Conservation (phyloP, 2,113 vertebrate species). For the Tragelaphus strepsiceros region DNA sequence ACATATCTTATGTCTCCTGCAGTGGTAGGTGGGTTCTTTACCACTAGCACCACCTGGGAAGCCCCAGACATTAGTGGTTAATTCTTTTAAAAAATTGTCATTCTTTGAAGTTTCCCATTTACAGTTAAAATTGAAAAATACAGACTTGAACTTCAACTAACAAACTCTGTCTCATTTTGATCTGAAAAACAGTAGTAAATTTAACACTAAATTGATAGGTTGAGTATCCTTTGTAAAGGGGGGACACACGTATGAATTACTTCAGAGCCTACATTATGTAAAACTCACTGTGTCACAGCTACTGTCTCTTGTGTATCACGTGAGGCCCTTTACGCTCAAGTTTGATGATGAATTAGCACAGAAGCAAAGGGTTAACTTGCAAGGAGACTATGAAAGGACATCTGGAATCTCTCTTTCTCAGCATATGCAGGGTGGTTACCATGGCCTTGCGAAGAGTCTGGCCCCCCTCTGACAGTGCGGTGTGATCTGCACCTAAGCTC, state of each 20-base stretch:
- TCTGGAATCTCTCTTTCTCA: fast-evolving
- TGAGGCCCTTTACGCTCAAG: fast-evolving
- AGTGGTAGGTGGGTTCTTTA: neutral
- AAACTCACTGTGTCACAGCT: neutral
- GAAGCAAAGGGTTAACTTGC: too few relatives aligned
- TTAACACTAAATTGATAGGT: fast-evolving
- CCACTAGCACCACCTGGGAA: neutral
- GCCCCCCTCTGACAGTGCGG: fast-evolving
- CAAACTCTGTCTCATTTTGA: neutral
- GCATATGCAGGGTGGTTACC: fast-evolving
- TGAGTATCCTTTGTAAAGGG: neutral
- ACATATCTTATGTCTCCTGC: neutral
- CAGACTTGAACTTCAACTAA: fast-evolving
- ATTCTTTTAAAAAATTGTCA: neutral
- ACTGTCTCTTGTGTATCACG: fast-evolving
- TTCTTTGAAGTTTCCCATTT: neutral
- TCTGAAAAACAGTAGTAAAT: fast-evolving
- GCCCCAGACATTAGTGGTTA: neutral
- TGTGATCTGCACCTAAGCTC: fast-evolving
- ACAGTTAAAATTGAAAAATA: neutral
- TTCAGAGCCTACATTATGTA: fast-evolving
- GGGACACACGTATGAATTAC: fast-evolving
- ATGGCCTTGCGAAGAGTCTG: fast-evolving
- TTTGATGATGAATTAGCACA: fast-evolving
- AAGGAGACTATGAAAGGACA: fast-evolving